Evolutionary conservation across 2,797 vertebrate species (phyloP).

Genomic region (Acanthurus tractus): DNA sequence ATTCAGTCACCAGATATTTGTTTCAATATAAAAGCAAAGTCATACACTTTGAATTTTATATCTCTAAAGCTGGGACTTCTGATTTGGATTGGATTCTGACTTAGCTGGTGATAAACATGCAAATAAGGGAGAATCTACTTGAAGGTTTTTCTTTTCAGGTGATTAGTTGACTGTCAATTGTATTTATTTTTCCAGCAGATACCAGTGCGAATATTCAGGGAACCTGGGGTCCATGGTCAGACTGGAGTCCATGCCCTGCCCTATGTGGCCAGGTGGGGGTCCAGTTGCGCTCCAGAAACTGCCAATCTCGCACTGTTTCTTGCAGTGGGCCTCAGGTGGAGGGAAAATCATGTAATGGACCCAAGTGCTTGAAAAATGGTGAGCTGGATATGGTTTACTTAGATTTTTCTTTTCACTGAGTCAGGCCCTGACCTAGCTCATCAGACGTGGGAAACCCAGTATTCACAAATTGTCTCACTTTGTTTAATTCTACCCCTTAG

Average conservation of each 20-base stretch:
- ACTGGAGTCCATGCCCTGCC: conserved; percentile 92
- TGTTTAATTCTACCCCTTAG: conserved; percentile 70
- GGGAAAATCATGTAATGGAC: conserved; percentile 88
- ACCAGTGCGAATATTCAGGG: conserved; percentile 61
- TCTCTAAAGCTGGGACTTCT: background rate
- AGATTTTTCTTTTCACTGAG: background rate
- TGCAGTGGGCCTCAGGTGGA: conserved; percentile 91
- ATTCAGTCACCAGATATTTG: background rate
- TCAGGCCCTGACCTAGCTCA: background rate
- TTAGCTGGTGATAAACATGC: background rate
- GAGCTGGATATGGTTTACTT: background rate
- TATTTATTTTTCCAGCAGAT: conserved; percentile 49
- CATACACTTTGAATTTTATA: background rate
- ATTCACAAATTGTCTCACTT: background rate
- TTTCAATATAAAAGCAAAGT: background rate
- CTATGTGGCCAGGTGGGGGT: conserved; percentile 89
- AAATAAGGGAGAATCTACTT: background rate
- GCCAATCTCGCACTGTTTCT: conserved; percentile 80
- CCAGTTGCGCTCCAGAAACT: conserved; percentile 90
- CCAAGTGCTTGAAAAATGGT: conserved; percentile 86
- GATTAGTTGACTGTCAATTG: conserved; percentile 1
- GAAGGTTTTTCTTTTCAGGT: background rate
- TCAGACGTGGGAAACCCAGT: background rate
- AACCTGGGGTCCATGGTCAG: conserved; percentile 91
- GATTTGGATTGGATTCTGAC: background rate